phyloP scores from a whole-genome alignment of 1,140 invertebrate genomes.

The Forficula auricularia region DNA sequence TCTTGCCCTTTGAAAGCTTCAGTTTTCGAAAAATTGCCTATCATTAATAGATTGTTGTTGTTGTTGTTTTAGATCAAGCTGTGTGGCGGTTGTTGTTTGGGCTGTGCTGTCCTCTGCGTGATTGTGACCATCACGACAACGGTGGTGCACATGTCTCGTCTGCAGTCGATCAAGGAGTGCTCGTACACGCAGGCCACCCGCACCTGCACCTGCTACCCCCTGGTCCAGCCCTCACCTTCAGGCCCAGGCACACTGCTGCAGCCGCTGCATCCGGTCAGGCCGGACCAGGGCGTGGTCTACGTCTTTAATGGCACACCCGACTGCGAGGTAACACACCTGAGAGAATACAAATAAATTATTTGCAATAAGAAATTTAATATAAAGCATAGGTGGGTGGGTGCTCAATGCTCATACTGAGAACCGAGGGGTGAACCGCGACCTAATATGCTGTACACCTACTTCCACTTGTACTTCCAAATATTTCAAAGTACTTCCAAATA shows the following conservation, averaged over 20 bases:
- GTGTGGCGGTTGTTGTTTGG: conserved; percentile 62
- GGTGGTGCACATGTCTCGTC: conserved; percentile 79
- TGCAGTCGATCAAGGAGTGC: conserved; percentile 71
- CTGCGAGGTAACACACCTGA: conserved; percentile 52
- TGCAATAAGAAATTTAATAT: too few species aligned
- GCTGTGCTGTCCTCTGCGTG: conserved; percentile 67
- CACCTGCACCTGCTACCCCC: conserved; percentile 59
- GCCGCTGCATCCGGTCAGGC: not conserved
- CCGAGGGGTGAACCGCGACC: too few species aligned
- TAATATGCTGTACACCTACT: too few species aligned
- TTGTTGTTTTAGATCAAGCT: conserved; percentile 56
- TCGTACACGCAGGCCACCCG: conserved; percentile 60
- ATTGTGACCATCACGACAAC: conserved; percentile 80
- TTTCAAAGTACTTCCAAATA: too few species aligned
- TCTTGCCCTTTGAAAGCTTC: too few species aligned
- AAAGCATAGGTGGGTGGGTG: too few species aligned
- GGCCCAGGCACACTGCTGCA: conserved; percentile 30
- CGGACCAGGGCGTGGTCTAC: conserved; percentile 23
- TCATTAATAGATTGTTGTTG: not conserved
- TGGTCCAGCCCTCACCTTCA: conserved; percentile 34
- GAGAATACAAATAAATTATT: too few species aligned
- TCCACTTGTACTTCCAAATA: too few species aligned
- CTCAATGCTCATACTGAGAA: too few species aligned
- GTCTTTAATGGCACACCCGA: conserved; percentile 67
- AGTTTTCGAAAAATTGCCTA: too few species aligned